These are phyloP conservation scores for Canis aureus DNA, from an alignment of 2,113 vertebrate genomes.

Conservation along the genomic window DNA sequence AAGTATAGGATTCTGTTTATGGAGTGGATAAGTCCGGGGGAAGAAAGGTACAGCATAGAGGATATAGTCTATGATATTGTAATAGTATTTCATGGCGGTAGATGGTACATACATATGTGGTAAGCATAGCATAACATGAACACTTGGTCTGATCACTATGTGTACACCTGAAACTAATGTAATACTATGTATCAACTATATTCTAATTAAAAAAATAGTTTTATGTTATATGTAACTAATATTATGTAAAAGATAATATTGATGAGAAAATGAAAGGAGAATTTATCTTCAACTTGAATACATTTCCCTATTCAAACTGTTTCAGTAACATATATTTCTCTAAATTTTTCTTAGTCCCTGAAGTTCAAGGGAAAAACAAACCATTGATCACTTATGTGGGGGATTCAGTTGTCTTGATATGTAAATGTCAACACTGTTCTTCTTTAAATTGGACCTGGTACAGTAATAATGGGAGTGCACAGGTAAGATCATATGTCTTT, in stretches of 20 bases:
- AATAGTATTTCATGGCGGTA: not conserved
- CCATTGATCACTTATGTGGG: constrained; percentile 82
- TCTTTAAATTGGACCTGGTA: constrained; percentile 87
- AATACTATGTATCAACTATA: not conserved
- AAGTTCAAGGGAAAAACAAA: constrained; percentile 82
- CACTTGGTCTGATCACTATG: not conserved
- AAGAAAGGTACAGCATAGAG: not conserved
- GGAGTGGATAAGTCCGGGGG: not conserved
- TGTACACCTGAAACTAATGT: not conserved
- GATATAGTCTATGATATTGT: not conserved
- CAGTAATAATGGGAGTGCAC: constrained; percentile 80
- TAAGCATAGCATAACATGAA: not conserved
- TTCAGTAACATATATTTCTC: constrained; percentile 36
- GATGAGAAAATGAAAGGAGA: not conserved
- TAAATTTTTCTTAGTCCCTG: constrained; percentile 84
- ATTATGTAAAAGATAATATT: not conserved
- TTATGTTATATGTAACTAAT: not conserved
- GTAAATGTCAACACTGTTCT: constrained; percentile 64
- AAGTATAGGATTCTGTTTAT: not conserved
- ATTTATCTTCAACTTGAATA: not conserved
- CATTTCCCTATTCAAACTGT: not conserved
- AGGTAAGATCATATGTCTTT: constrained; percentile 82
- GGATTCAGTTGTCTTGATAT: constrained; percentile 83
- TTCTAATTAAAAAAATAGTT: not conserved
- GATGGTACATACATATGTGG: not conserved